A percentile compares a stretch with the other conserved stretches of the same genome.
These are phyloP conservation scores for Eptatretus atami DNA, from an alignment of 2,797 vertebrate genomes.

Conservation along the genomic window DNA sequence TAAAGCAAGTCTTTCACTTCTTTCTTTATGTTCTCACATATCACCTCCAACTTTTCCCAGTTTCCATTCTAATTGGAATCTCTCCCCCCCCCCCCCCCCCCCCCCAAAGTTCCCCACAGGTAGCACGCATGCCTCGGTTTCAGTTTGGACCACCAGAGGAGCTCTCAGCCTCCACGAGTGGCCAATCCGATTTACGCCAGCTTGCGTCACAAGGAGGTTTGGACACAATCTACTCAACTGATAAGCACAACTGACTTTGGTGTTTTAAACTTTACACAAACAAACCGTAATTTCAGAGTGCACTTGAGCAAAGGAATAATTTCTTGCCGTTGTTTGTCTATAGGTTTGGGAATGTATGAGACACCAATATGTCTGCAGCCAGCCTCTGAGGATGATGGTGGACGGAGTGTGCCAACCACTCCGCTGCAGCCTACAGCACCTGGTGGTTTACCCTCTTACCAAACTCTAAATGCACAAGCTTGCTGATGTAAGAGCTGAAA, in stretches of 20 bases:
- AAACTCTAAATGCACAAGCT: too few species aligned
- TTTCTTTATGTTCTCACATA: not conserved
- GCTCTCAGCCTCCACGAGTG: constrained; percentile 43
- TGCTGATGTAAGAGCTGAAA: too few species aligned
- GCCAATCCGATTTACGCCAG: constrained; percentile 64
- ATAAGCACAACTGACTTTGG: too few species aligned
- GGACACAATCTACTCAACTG: too few species aligned
- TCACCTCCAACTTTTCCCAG: not conserved
- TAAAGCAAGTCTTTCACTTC: constrained; percentile 33
- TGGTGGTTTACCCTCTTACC: constrained; percentile 16
- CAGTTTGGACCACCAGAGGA: constrained; percentile 55
- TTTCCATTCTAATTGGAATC: constrained; percentile 6
- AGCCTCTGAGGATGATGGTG: constrained; percentile 69
- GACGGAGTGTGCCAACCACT: constrained; percentile 74
- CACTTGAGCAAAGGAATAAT: too few species aligned
- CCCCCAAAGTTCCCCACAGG: constrained; percentile 43
- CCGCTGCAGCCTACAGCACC: constrained; percentile 72
- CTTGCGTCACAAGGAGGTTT: constrained; percentile 74
- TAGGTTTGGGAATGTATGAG: constrained; percentile 89
- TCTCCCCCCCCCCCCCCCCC: not conserved
- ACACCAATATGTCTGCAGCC: constrained; percentile 61
- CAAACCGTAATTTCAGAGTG: too few species aligned
- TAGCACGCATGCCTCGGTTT: constrained; percentile 54
- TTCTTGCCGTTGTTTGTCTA: constrained; percentile 8
- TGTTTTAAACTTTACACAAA: too few species aligned